Evolutionary conservation across 1,140 invertebrate genomes (phyloP).

Genomic region (Drosophila ironensis): DNA sequence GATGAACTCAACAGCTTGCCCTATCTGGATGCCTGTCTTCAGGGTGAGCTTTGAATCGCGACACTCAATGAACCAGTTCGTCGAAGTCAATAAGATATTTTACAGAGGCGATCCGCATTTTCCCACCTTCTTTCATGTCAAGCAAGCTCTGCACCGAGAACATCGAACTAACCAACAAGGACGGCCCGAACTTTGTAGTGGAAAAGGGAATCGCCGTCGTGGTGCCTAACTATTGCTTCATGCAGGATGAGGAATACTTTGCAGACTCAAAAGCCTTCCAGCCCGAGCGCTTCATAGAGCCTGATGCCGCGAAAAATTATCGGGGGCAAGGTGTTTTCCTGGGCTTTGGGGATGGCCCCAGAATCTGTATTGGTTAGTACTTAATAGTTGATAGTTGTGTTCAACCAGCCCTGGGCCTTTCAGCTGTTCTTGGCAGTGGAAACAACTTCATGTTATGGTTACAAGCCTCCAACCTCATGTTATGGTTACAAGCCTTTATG

Average conservation of each 20-base stretch:
- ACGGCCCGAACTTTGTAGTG: constrained; percentile 41
- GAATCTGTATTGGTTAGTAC: constrained; percentile 55
- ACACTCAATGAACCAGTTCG: too few relatives aligned
- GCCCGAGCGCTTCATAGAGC: constrained; percentile 85
- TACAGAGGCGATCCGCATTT: constrained; percentile 51
- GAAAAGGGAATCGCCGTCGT: constrained; percentile 83
- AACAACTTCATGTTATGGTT: too few relatives aligned
- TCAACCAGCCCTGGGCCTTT: too few relatives aligned
- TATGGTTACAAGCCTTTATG: too few relatives aligned
- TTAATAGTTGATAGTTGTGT: not conserved
- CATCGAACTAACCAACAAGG: constrained; percentile 51
- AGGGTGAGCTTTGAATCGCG: constrained; percentile 10
- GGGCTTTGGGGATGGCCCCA: constrained; percentile 63
- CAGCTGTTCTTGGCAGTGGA: too few relatives aligned
- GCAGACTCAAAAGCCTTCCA: constrained; percentile 87
- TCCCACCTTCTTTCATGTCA: constrained; percentile 38
- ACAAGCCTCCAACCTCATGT: too few relatives aligned
- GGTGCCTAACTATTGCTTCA: constrained; percentile 83
- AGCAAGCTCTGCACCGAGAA: constrained; percentile 54
- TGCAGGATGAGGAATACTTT: constrained; percentile 86
- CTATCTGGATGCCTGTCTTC: constrained; percentile 67
- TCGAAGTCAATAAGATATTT: not conserved
- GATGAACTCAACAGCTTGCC: constrained; percentile 54
- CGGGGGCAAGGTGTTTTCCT: constrained; percentile 52
- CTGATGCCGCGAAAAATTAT: constrained; percentile 45